Conservation (phyloP, 2,113 vertebrate genomes). For the Glaucomys volans region DNA sequence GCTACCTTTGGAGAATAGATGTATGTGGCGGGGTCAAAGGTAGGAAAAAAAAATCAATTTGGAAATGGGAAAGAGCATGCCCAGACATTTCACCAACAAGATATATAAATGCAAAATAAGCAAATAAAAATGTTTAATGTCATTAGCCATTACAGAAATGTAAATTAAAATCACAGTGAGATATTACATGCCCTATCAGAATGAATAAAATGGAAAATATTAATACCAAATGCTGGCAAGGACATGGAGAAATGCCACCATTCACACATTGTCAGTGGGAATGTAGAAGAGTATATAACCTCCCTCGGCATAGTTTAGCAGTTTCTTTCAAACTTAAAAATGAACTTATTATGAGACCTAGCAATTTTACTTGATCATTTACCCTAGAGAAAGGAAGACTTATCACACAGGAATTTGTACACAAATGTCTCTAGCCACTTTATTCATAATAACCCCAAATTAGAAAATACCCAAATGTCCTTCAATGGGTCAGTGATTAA, state of each 20-base stretch:
- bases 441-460: neutral
- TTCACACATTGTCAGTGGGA: neutral
- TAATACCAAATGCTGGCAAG: neutral
- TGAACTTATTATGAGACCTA: neutral
- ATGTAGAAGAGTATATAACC: neutral
- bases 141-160: neutral
- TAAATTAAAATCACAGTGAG: neutral
- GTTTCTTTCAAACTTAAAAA: neutral
- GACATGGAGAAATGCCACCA: neutral
- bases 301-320: neutral
- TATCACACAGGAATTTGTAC: neutral
- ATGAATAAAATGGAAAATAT: neutral
- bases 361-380: neutral
- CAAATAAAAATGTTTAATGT: neutral
- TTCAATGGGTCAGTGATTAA: neutral
- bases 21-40: neutral
- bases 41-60: neutral
- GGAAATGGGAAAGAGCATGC: neutral
- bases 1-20: neutral
- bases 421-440: neutral
- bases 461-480: neutral
- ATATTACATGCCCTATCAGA: neutral
- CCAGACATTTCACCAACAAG: neutral
- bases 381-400: conserved; percentile 16
- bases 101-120: neutral